These are phyloP conservation scores for Argyresthia albistria DNA, from an alignment of 2,888 invertebrate species.

Conservation along the genomic window DNA sequence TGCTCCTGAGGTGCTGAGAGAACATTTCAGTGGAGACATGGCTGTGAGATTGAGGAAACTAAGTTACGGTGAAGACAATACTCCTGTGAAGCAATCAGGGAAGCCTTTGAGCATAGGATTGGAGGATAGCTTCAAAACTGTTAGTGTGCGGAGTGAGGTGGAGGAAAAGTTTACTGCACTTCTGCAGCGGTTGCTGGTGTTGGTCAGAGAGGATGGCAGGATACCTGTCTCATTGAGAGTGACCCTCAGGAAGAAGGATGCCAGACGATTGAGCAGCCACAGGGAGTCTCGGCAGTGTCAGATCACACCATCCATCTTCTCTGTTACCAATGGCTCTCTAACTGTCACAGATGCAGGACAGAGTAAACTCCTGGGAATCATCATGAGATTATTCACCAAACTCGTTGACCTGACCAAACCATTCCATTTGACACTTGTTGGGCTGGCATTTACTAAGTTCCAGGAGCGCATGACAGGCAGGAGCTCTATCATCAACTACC, in stretches of 20 bases:
- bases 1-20: slow-evolving; percentile 70
- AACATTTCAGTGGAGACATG: slow-evolving; percentile 77
- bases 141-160: slow-evolving; percentile 81
- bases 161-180: slow-evolving; percentile 80
- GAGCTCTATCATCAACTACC: slow-evolving; percentile 81
- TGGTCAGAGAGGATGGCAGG: slow-evolving; percentile 84
- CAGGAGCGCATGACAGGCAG: slow-evolving; percentile 79
- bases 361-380: slow-evolving; percentile 77
- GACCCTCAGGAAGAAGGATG: slow-evolving; percentile 81
- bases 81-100: slow-evolving; percentile 80
- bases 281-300: slow-evolving; percentile 84
- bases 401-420: slow-evolving; percentile 80
- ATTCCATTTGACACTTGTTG: slow-evolving; percentile 85
- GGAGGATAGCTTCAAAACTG: slow-evolving; percentile 84
- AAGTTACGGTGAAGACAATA: slow-evolving; percentile 82
- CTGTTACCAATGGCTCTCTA: slow-evolving; percentile 56
- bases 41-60: slow-evolving; percentile 79
- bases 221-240: slow-evolving; percentile 83
- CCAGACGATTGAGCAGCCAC: slow-evolving; percentile 76
- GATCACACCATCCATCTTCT: slow-evolving; percentile 77
- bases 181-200: slow-evolving; percentile 77
- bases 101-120: slow-evolving; percentile 85
- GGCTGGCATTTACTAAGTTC: slow-evolving; percentile 87
- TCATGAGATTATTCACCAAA: slow-evolving; percentile 84
- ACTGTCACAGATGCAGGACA: slow-evolving; percentile 67